Evolutionary conservation across 2,113 vertebrate species (phyloP).

Genomic region (Uria aalge): DNA sequence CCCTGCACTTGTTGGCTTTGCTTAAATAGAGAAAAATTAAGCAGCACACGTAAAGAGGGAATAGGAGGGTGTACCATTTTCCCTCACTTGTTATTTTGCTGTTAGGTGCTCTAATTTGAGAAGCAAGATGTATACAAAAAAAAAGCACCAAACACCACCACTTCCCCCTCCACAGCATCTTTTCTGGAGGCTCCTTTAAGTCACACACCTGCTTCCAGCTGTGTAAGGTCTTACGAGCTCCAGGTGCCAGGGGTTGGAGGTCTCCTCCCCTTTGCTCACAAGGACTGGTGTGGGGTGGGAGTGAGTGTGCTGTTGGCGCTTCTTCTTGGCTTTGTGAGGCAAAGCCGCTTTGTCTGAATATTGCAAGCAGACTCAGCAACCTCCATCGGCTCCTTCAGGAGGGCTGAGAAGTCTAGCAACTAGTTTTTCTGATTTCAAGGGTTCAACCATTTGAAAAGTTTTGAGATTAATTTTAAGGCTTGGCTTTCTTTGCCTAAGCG

Average conservation of each 20-base stretch:
- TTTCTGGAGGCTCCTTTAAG: not conserved
- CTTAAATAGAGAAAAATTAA: not conserved
- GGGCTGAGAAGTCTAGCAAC: not conserved
- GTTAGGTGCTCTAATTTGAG: not conserved
- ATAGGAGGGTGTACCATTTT: not conserved
- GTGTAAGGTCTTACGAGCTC: rapidly evolving
- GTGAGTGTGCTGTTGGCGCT: not conserved
- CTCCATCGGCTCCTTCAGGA: not conserved
- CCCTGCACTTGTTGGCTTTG: not conserved
- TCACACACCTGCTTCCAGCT: not conserved
- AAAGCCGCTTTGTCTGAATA: rapidly evolving
- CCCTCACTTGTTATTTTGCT: not conserved
- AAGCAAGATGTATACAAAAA: not conserved
- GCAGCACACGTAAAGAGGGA: not conserved
- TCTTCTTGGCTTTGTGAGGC: not conserved
- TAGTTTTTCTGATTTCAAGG: not conserved
- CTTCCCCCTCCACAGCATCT: not conserved
- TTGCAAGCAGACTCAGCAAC: not conserved
- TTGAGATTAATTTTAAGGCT: not conserved
- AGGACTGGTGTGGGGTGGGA: not conserved
- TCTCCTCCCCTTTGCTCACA: not conserved
- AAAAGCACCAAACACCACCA: too few relatives aligned
- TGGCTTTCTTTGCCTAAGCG: not conserved
- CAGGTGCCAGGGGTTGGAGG: not conserved
- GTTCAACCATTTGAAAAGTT: not conserved